Percentiles rank a stretch among this genome's conserved stretches.
Evolutionary conservation across 2,888 invertebrate species (phyloP).

Genomic region (Oligia latruncula): DNA sequence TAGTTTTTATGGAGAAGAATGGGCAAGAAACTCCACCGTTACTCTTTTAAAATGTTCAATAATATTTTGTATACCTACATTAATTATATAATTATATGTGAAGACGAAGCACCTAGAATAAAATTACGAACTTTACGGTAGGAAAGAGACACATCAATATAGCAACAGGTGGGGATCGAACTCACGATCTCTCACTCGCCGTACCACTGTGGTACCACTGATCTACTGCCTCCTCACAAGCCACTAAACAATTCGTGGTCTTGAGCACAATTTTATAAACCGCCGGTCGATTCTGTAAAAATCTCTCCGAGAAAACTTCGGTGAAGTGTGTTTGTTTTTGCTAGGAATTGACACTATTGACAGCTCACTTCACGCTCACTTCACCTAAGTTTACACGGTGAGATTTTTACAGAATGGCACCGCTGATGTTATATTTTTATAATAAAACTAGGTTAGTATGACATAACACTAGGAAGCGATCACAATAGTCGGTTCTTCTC

Average conservation of each 20-base stretch:
- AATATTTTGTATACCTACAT: too few species aligned
- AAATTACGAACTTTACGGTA: not conserved
- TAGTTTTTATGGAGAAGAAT: too few species aligned
- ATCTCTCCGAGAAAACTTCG: too few species aligned
- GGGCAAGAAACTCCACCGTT: too few species aligned
- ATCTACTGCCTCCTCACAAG: slow-evolving; percentile 13
- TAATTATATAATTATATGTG: too few species aligned
- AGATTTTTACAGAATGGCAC: too few species aligned
- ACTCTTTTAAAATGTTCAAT: too few species aligned
- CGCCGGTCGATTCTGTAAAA: too few species aligned
- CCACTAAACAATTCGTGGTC: slow-evolving; percentile 44
- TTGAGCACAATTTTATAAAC: slow-evolving; percentile 50
- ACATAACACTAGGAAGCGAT: slow-evolving; percentile 81
- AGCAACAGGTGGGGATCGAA: not conserved
- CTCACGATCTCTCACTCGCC: not conserved
- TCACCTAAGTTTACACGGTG: too few species aligned
- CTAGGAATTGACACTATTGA: too few species aligned
- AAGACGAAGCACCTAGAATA: not conserved
- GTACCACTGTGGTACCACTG: not conserved
- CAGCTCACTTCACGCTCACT: too few species aligned
- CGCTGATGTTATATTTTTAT: slow-evolving; percentile 52
- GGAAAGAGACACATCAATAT: not conserved
- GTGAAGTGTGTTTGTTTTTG: too few species aligned
- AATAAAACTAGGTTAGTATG: slow-evolving; percentile 67
- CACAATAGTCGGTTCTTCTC: slow-evolving; percentile 81